These are phyloP conservation scores for Eurosta solidaginis DNA, from an alignment of 1,140 invertebrate genomes.

Conservation along the genomic window DNA sequence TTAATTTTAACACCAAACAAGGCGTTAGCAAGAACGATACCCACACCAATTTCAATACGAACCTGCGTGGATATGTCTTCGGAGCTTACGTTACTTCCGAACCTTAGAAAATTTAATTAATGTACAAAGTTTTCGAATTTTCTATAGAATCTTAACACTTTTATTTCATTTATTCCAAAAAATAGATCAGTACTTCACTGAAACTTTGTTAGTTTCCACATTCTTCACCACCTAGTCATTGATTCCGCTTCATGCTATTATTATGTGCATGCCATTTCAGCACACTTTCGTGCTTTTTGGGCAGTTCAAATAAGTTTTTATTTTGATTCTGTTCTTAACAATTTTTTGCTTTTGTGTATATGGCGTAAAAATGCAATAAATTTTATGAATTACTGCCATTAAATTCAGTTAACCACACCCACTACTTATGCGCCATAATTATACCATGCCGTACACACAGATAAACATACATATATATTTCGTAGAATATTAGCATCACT, in stretches of 20 bases:
- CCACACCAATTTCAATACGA: too few species aligned
- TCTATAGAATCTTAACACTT: too few species aligned
- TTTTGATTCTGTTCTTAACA: not conserved
- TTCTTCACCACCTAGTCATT: too few species aligned
- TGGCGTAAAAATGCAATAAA: constrained; percentile 12
- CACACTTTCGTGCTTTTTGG: not conserved
- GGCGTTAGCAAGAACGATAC: too few species aligned
- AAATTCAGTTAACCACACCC: not conserved
- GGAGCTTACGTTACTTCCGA: too few species aligned
- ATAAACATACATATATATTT: not conserved
- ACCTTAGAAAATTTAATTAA: too few species aligned
- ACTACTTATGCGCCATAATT: not conserved
- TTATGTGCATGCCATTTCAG: not conserved
- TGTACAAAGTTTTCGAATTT: too few species aligned
- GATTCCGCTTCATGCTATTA: not conserved
- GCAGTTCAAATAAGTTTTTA: not conserved
- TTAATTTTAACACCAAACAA: too few species aligned
- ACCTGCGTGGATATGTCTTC: too few species aligned
- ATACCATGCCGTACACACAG: not conserved
- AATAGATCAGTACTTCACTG: too few species aligned
- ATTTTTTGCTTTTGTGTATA: not conserved
- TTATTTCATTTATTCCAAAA: too few species aligned
- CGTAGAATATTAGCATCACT: not conserved
- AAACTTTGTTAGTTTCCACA: too few species aligned
- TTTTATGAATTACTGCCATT: not conserved